A percentile compares a stretch with the other conserved stretches of the same genome.
These are phyloP conservation scores for Coelogynopora nodosa DNA, from an alignment of 2,888 invertebrate species.

Conservation along the genomic window DNA sequence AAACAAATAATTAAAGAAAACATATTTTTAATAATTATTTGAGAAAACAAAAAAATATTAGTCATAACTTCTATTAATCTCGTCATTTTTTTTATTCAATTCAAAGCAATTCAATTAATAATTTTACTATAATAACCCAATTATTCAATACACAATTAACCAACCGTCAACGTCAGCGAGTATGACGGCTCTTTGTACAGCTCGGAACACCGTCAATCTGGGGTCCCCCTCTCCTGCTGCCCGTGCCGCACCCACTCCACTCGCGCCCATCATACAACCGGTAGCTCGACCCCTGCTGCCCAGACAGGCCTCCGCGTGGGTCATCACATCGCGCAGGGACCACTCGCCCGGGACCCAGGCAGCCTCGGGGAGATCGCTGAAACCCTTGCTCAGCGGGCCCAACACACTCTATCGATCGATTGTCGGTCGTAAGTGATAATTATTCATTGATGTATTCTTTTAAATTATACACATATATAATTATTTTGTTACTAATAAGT, in stretches of 20 bases:
- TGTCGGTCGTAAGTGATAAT: not conserved
- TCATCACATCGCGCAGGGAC: not conserved
- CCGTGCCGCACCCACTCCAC: no score
- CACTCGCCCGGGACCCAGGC: not conserved
- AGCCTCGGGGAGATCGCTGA: not conserved
- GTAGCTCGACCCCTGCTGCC: not conserved
- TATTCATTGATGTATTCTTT: no score
- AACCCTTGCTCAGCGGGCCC: not conserved
- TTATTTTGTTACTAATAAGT: no score
- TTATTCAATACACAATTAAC: no score
- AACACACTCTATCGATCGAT: not conserved
- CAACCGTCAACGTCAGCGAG: slow-evolving; percentile 68
- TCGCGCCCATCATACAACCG: no score
- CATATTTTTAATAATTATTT: no score
- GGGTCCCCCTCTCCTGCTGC: not conserved
- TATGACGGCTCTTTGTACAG: slow-evolving; percentile 79
- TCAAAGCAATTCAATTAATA: no score
- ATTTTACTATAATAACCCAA: no score
- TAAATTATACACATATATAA: not conserved
- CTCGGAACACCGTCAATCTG: slow-evolving; percentile 68
- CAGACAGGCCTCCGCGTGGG: not conserved
- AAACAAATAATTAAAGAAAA: no score
- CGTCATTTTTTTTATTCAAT: not conserved
- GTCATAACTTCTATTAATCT: not conserved
- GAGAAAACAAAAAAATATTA: no score